Base-by-base conservation (phyloP, 2,113 vertebrate genomes). In the Bufo bufo region DNA sequence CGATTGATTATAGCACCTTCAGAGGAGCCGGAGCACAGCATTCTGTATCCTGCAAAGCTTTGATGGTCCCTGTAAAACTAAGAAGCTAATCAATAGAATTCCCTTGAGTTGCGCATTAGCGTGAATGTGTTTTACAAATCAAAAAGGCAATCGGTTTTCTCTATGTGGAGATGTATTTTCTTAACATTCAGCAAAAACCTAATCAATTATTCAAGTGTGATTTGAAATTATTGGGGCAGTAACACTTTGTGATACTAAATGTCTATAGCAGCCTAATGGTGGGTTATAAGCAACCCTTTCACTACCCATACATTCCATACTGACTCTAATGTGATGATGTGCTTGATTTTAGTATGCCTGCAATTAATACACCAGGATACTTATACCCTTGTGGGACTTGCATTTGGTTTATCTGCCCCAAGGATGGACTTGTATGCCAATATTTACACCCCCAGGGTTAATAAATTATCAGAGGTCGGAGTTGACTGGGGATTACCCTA, bases 81-180 rank as follows among this genome's bases (percentile, higher is more conserved):
- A 50, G 47, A 77, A 54, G 74, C 19, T 78, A 54, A 86, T 86
- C 74, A 66, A 86, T 79, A 86, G 20, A 86, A 78, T 78, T 86
- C 75, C 45, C 85, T 86, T 66, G 75, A 66, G 74, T 52, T 63
- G 59, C 58, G 65, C 85, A 78, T 86, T 77, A 86, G 20, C 85
- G 75, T 78, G 72, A 86, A 45, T 78, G 59, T 77, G 56, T 77
- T 85, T 77, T 77, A 85, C 72, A 85, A 85, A 77, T 85, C 84
- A 85, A 59, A 85, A 85, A 75, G 71, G 54, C 33, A 85, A 75
- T 58, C 54, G 5, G 52, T 52, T 47, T 59, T 11, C 12, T 49
- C 45, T 58, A 23, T 65, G 84, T 16, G 33, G 69, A 85, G 84
- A 85, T 77, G 77, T 85, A 77, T 85, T 49, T 85, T 85, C 56